A percentile compares a stretch with the other conserved stretches of the same genome.
Evolutionary conservation across 2,888 invertebrate genomes (phyloP).

Genomic region (Caenorhabditis panamensis): DNA sequence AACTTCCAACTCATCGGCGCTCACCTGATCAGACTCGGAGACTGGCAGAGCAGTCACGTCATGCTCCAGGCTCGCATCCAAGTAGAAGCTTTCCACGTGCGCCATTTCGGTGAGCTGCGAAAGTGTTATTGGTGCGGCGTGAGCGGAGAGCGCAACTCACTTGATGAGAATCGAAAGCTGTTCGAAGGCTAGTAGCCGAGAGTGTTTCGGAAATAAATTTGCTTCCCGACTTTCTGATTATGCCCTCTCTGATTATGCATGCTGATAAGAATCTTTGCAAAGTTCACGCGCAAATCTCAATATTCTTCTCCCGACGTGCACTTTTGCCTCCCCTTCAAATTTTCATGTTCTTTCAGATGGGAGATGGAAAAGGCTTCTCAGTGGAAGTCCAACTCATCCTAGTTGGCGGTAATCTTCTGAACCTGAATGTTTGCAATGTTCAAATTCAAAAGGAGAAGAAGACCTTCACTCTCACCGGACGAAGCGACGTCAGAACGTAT

Average conservation of each 20-base stretch:
- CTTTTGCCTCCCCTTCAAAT: no score
- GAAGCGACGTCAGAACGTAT: no score
- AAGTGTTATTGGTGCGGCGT: background rate
- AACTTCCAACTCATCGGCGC: conserved; percentile 13
- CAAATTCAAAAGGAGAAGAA: no score
- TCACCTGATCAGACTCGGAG: background rate
- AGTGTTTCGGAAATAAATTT: conserved; percentile 1
- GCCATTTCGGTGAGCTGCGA: conserved; percentile 41
- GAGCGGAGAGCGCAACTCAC: background rate
- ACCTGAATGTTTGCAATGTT: background rate
- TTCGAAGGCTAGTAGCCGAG: conserved; percentile 14
- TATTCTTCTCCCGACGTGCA: no score
- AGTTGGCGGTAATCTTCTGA: background rate
- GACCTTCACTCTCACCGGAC: no score
- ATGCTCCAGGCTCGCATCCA: conserved; percentile 43
- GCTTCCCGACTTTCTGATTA: no score
- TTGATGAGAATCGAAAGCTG: conserved; percentile 24
- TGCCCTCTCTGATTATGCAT: background rate
- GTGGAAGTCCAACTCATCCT: background rate
- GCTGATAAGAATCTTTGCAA: background rate
- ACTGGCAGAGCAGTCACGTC: conserved; percentile 19
- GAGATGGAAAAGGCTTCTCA: background rate
- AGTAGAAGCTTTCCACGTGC: conserved; percentile 50
- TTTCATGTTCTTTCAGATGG: no score
- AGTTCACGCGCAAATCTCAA: background rate